Conservation (phyloP, 1,140 invertebrate genomes). For the Portunus trituberculatus region DNA sequence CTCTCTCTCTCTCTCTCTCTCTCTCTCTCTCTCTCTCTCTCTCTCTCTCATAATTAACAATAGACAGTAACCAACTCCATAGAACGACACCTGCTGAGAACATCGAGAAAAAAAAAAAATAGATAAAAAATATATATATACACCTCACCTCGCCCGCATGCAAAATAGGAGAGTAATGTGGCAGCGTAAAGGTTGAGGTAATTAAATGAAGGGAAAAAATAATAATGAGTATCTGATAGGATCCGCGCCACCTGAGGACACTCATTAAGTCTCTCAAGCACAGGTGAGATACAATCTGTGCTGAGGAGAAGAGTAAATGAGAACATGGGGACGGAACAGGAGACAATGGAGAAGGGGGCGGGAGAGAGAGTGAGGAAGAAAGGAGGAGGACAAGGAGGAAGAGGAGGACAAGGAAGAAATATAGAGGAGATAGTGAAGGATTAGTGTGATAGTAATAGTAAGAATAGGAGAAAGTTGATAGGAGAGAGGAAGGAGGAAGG, state of each 20-base stretch:
- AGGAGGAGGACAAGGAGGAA: no score
- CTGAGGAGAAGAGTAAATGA: not conserved
- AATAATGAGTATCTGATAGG: not conserved
- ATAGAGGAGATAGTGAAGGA: no score
- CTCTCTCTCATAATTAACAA: not conserved
- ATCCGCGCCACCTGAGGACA: not conserved
- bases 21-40: not conserved
- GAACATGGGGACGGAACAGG: not conserved
- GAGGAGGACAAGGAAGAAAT: not conserved
- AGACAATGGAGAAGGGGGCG: no score
- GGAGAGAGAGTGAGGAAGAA: no score
- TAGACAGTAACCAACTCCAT: no score
- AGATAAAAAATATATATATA: no score
- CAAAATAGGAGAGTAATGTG: not conserved
- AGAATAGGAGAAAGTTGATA: no score
- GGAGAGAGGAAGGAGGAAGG: no score
- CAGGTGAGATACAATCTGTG: not conserved
- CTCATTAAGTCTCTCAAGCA: not conserved
- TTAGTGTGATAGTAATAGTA: no score
- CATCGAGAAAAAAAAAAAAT: no score
- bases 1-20: slow-evolving; percentile 42
- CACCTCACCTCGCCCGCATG: no score
- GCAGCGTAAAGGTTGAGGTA: not conserved
- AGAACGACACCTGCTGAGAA: no score
- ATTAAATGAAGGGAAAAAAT: not conserved